Percentiles rank a stretch among this genome's conserved stretches.
Evolutionary conservation across 2,797 vertebrate genomes (phyloP).

Genomic region (Notoglanidium macrostoma): DNA sequence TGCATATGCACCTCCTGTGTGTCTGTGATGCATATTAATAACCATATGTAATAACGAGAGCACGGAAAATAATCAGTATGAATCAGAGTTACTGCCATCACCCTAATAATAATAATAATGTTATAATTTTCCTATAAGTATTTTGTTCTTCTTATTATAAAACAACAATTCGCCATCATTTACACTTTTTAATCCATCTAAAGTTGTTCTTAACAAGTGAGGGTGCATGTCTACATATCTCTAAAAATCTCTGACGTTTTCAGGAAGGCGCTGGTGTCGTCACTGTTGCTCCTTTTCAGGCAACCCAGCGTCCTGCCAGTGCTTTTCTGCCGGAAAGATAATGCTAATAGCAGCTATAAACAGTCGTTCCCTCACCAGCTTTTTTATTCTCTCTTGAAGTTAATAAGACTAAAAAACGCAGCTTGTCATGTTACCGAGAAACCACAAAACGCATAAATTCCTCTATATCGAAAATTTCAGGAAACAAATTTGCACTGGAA

Average conservation of each 20-base stretch:
- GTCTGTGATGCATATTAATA: background rate
- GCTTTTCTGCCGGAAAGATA: too few species aligned
- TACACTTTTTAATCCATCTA: too few species aligned
- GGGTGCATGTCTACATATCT: too few species aligned
- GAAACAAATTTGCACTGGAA: too few species aligned
- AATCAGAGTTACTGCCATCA: background rate
- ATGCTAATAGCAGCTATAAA: background rate
- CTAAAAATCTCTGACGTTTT: too few species aligned
- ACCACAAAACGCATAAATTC: background rate
- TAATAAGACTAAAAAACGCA: background rate
- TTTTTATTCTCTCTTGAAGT: background rate
- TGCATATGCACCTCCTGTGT: background rate
- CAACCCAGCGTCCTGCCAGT: too few species aligned
- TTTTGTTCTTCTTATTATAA: background rate
- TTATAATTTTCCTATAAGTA: background rate
- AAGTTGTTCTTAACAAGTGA: too few species aligned
- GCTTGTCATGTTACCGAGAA: background rate
- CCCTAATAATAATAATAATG: background rate
- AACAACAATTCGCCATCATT: too few species aligned
- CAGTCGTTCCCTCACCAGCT: background rate
- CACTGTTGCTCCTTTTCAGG: too few species aligned
- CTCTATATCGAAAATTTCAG: background rate
- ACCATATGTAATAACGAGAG: background rate
- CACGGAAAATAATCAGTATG: background rate
- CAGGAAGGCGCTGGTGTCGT: too few species aligned